Evolutionary conservation across 1,140 invertebrate species (phyloP), one percentile per base, ranked within the genome.

Genomic region (Micrasema longulum): DNA sequence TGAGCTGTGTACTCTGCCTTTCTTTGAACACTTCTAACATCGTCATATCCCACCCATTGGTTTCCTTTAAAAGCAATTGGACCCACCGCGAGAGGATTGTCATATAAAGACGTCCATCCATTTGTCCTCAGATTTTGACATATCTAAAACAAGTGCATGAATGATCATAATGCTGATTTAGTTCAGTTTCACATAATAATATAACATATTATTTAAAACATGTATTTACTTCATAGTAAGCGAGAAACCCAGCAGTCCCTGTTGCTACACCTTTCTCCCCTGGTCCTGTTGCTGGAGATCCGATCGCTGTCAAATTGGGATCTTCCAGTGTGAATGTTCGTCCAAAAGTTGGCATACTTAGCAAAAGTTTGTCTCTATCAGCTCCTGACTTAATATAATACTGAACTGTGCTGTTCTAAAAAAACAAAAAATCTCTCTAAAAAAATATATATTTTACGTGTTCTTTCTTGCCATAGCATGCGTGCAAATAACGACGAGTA

Each of bases 11-110:
- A 92, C 69, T 94, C 87, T 0, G 92, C 88, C 80, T 97, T 97
- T 53, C 88, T 88, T 43, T 87, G 85, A 2, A 96, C 91, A 82
- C 92, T 95, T 20, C 89, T 88, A 7, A 88, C 84, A 79, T 97
- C 94, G 80, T 97, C 95, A 77, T 89, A 97, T 10, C 92, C 91
- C 1, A 96, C 92, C 95, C 95, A 97, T 78, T 97, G 93, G 64
- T 92, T 92, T 9, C 89, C 92, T 69, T 92, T 92, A 77, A 90
- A 93, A 0, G 94, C 93, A 77, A 93, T 95, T 0, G 95, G 95
- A 6, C 95, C 95, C 88, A 94, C 92, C 2, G 52, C 26, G 7
- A 2, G 26, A 31, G 26, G 26, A 31, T 31, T 31, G 26, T 7
- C 7, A 7, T 31, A 31, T 31, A 7, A 31, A 2, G 26, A 31